Base-by-base conservation (phyloP, 2,888 invertebrate genomes). In the Trypoxylon attenuatum region DNA sequence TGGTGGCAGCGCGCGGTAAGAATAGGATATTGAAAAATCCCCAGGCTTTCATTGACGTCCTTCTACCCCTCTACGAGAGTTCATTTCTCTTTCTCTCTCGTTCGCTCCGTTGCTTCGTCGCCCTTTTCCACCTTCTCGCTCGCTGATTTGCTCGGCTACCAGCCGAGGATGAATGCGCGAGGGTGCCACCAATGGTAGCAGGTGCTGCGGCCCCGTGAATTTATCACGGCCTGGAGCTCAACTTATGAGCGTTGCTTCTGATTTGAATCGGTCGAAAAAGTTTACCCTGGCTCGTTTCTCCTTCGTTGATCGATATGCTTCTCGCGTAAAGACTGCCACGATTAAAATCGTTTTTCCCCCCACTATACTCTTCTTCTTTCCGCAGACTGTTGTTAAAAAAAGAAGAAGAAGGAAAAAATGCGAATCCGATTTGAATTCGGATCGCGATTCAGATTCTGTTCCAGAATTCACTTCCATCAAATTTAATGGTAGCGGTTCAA, bases 11-110 rank as follows among this genome's bases (percentile, higher is more conserved):
- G n/a, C 55, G 49, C 5, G 56, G 50, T 63, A 76, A 78, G 80
- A 80, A 80, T 78, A 66, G 79, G 69, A 80, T 80, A 80, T 80
- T 81, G 80, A 80, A 80, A 80, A 81, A 79, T 80, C 77, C 68
- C 73, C n/a, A 58, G 71, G 29, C 73, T 77, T 75, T 73, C 76
- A 76, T 69, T 73, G 78, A 78, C 75, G 63, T 58, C 65, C 58
- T 57, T 60, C 63, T 22, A 43, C 50, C 25, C 16, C 61, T 59
- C 18, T 21, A 13, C 33, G n/a, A 13, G 8, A 33, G 13, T 27
- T 27, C 25, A 52, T 23, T 53, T 46, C 52, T 38, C 49, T 33
- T 49, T 39, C 27, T 10, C 25, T 38, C n/a, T n/a, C n/a, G n/a
- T n/a, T n/a, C n/a, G n/a, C n/a, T 29, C 15, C 55, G 41, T 27